Evolutionary conservation across 2,888 invertebrate genomes (phyloP).

Genomic region (Tipula unca): DNA sequence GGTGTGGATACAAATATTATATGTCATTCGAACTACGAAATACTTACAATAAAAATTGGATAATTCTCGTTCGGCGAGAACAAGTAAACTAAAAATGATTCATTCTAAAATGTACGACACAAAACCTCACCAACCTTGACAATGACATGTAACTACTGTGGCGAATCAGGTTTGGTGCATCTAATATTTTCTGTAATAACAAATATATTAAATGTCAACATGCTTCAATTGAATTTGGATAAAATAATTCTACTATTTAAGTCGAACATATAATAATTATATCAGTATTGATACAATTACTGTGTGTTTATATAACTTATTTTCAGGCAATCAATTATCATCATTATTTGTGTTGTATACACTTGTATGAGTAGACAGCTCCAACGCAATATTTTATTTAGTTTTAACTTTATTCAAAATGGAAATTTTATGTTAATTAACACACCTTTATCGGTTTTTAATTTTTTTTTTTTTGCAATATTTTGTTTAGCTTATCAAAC

Average conservation of each 20-base stretch:
- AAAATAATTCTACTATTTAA: no score
- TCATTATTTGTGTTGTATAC: neutral
- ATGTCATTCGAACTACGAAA: no score
- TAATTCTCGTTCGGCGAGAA: no score
- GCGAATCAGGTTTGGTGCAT: neutral
- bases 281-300: neutral
- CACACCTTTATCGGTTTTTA: neutral
- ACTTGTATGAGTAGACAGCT: neutral
- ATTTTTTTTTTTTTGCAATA: neutral
- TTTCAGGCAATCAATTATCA: neutral
- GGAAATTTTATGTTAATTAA: neutral
- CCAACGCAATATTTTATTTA: neutral
- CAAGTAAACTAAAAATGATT: neutral
- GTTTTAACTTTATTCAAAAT: neutral
- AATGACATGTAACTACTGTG: neutral
- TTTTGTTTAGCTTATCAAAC: neutral
- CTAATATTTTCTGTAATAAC: no score
- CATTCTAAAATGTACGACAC: neutral
- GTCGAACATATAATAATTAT: neutral
- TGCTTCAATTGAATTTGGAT: no score
- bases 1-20: no score
- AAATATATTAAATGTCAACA: no score
- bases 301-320: neutral
- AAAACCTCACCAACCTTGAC: neutral
- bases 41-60: no score